Evolutionary conservation across 2,888 invertebrate species (phyloP), one percentile per base, ranked within the genome.

Genomic region (Andrena camellia): DNA sequence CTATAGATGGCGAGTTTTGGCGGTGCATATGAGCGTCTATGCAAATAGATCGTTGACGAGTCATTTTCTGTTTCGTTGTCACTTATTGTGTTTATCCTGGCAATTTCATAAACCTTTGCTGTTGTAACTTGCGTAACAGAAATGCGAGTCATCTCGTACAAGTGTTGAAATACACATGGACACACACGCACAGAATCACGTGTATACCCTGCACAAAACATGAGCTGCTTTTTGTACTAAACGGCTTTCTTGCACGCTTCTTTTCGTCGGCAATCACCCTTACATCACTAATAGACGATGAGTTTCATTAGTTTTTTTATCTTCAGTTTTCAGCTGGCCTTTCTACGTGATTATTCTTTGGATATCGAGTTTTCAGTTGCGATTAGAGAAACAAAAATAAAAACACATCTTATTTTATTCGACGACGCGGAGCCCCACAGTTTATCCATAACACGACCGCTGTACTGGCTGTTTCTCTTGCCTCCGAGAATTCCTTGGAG

Each of bases 281-380:
- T 60, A 23, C 69, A 66, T 78, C 23, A 57, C 23, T 26, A 67
- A 54, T 20, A 50, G 64, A 64, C 57, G 52, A 84, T 54, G 59
- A 68, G 69, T 88, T 78, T 75, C 66, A 87, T 75, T 74, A 63
- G 84, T 86, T 52, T 84, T 82, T 86, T 88, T 87, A 64, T 88
- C 88, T 87, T 87, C 74, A 81, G 88, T 87, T 87, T 87, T 86
- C 87, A 87, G 87, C 81, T 84, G 88, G 87, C 85, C 69, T 71
- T 29, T 35, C 50, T 17, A 54, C 74, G 72, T 52, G 76, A 81
- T 86, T 84, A 84, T 78, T 59, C 74, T 71, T 81, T 71, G 80
- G 78, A 78, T 76, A 57, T 81, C 80, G 60, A 69, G 62, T 81
- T 80, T 88, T 81, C 76, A 77, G 74, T 88, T 76, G 10, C 71